Percentiles rank a stretch among this genome's conserved stretches.
phyloP scores from a whole-genome alignment of 92 coral and sea anemone species.

The Pocillopora grandis region DNA sequence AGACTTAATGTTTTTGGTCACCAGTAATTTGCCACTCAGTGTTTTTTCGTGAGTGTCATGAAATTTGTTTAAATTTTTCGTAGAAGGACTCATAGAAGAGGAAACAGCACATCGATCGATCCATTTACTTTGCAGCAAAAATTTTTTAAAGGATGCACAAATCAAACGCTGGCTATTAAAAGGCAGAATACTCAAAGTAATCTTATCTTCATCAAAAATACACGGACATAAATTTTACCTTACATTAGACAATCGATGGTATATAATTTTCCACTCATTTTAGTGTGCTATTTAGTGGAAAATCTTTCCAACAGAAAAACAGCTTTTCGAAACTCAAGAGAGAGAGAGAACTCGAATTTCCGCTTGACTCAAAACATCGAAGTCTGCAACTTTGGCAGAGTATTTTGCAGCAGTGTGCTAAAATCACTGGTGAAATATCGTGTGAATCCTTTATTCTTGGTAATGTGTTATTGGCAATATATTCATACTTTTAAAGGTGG shows the following conservation, averaged over 20 bases:
- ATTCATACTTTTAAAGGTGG: slow-evolving; percentile 37
- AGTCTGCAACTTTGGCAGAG: background rate
- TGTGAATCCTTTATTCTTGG: slow-evolving; percentile 5
- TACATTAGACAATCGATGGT: background rate
- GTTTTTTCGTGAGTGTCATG: background rate
- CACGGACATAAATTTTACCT: slow-evolving; percentile 5
- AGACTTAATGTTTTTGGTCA: slow-evolving; percentile 9
- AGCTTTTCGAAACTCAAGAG: background rate
- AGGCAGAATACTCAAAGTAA: background rate
- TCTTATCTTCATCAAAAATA: background rate
- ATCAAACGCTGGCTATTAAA: background rate
- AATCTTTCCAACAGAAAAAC: background rate
- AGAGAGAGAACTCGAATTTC: background rate
- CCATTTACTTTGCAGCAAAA: background rate
- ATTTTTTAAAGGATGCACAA: background rate
- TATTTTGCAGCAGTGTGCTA: background rate
- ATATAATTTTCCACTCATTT: background rate
- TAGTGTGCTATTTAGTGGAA: background rate
- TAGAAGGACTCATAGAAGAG: background rate
- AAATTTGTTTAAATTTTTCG: slow-evolving; percentile 7
- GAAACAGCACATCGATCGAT: background rate
- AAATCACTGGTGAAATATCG: background rate
- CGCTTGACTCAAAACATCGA: background rate
- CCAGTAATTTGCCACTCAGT: background rate
- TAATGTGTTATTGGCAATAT: slow-evolving; percentile 73